A percentile compares a stretch with the other conserved stretches of the same genome.
These are phyloP conservation scores for Acronicta alni DNA, from an alignment of 2,888 invertebrate species.

Conservation along the genomic window DNA sequence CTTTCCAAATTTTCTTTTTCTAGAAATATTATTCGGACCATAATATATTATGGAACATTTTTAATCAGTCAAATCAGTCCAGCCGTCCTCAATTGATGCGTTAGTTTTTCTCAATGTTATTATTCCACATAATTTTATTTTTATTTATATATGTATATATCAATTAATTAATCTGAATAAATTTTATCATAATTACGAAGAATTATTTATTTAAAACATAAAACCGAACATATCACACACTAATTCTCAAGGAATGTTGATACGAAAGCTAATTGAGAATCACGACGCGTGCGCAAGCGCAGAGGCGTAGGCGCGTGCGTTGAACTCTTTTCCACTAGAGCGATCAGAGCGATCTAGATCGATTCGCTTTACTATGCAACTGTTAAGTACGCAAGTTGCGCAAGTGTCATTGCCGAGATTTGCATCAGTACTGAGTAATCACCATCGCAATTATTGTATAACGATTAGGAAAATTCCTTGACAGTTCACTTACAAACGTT, in stretches of 20 bases:
- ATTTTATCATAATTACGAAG: too few relatives aligned
- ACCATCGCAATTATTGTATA: constrained; percentile 78
- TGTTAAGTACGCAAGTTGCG: constrained; percentile 65
- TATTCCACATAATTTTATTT: too few relatives aligned
- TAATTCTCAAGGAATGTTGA: constrained; percentile 42
- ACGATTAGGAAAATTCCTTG: constrained; percentile 68
- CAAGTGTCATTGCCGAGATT: constrained; percentile 81
- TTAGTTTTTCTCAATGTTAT: too few relatives aligned
- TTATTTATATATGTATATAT: too few relatives aligned
- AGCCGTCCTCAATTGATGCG: too few relatives aligned
- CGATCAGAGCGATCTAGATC: constrained; percentile 63
- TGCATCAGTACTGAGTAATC: constrained; percentile 74
- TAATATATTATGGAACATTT: too few relatives aligned
- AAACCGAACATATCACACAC: constrained; percentile 19
- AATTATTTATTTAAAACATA: neutral
- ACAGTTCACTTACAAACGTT: constrained; percentile 44
- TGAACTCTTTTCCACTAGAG: constrained; percentile 70
- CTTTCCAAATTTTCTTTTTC: too few relatives aligned
- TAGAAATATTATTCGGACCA: too few relatives aligned
- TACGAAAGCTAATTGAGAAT: constrained; percentile 46
- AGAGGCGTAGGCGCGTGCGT: constrained; percentile 57
- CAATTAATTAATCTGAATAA: too few relatives aligned
- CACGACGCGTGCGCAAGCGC: constrained; percentile 49
- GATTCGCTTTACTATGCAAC: constrained; percentile 60
- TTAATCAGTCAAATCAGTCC: too few relatives aligned